Conservation (phyloP, 2,888 invertebrate species). For the Megalurothrips usitatus region DNA sequence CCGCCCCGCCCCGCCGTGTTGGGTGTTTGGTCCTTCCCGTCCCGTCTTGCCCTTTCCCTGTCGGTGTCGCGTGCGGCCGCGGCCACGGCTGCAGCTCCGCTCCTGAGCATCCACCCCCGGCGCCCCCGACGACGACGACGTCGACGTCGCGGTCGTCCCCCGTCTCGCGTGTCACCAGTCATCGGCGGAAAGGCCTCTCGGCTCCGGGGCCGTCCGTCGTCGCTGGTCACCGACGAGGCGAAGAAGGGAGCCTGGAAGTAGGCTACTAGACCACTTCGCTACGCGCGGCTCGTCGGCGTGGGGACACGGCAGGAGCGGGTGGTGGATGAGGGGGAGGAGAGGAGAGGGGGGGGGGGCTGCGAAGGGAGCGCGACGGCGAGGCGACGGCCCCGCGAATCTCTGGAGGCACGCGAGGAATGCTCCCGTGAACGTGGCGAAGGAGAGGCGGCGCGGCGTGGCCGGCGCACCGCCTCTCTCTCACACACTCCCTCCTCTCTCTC, state of each 20-base stretch:
- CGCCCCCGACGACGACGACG: neutral
- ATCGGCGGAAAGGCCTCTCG: too few species aligned
- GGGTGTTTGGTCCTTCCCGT: neutral
- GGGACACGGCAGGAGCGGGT: neutral
- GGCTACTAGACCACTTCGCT: conserved; percentile 3
- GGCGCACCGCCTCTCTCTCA: neutral
- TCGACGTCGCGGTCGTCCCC: neutral
- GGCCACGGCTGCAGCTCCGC: neutral
- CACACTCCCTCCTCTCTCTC: neutral
- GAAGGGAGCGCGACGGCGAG: neutral
- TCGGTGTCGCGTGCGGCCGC: neutral
- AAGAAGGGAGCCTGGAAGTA: neutral
- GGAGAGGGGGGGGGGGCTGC: neutral
- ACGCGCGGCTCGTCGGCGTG: neutral
- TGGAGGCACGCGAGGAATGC: conserved; percentile 5
- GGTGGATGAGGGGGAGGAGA: neutral
- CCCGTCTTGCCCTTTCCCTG: neutral
- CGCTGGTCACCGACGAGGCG: too few species aligned
- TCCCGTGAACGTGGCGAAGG: neutral
- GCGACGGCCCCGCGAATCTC: neutral
- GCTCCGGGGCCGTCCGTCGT: too few species aligned
- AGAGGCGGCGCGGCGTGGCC: neutral
- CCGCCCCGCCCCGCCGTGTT: too few species aligned
- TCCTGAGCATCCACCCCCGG: neutral
- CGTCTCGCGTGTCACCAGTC: neutral